Evolutionary conservation across 2,113 vertebrate genomes (phyloP), one percentile per base, ranked within the genome.

Genomic region (Pelmatolapia mariae): DNA sequence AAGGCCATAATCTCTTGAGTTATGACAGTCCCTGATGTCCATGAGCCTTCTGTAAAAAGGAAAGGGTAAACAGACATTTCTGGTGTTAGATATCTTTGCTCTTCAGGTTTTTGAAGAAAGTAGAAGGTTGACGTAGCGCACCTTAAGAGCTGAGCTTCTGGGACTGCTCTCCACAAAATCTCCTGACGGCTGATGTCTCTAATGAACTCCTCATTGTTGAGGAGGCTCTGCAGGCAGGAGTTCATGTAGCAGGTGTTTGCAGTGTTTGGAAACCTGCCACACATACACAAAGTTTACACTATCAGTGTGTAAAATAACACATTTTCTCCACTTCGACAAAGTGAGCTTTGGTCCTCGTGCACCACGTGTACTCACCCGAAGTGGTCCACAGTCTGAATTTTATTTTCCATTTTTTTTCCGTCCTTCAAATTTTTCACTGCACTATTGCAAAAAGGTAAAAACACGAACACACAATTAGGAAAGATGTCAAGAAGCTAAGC

Each of bases 211-310:
- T 68, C 3, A 5, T 2, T 3, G 3, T 16, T 45, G n/a, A 71
- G 18, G 2, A 79, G 40, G n/a, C 83, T 73, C 54, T 85, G 71
- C 38, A 85, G 71, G 54, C 26, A 61, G 83, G 83, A 85, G n/a
- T 85, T 85, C 26, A 85, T 78, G 3, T 61, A 84, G 16, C 83
- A 78, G 2, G 2, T 78, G 33, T 47, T 40, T 8, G 24, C 68
- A 1, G 18, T 57, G 26, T 84, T 78, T 59, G 83, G 53, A 59
- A 84, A 78, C 22, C 83, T 78, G 36, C 19, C 9, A 36, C 18
- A 66, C 2, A 59, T 10, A 18, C 24, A 16, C 4, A 29, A 29
- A 18, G 15, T 31, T 33, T 16, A 61, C 8, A 61, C 3, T 10
- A 4, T 33, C 29, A 33, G 7, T 31, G 7, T 31, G 1, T 18